Evolutionary conservation across 2,113 vertebrate species (phyloP).

Genomic region (Lophius piscatorius): DNA sequence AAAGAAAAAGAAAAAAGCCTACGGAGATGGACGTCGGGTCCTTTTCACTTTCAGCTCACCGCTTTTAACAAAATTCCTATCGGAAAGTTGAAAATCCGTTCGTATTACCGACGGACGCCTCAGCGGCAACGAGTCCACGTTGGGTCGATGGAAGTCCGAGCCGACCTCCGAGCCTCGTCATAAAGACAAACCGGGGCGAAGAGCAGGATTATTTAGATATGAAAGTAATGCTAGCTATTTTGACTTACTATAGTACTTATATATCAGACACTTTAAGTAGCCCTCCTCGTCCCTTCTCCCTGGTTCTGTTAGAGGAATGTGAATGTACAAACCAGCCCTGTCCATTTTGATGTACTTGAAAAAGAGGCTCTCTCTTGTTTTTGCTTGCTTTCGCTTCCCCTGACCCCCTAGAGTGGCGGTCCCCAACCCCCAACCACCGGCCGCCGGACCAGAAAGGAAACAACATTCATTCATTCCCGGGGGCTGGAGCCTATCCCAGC

Average conservation of each 20-base stretch:
- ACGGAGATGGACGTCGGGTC: conserved; percentile 28
- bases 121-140: conserved; percentile 30
- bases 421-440: neutral
- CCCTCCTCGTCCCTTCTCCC: conserved; percentile 54
- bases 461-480: too few relatives aligned
- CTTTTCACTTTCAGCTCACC: conserved; percentile 66
- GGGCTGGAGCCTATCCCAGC: too few relatives aligned
- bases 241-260: conserved; percentile 66
- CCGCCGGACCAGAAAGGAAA: too few relatives aligned
- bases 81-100: conserved; percentile 39
- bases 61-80: conserved; percentile 18
- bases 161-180: conserved; percentile 33
- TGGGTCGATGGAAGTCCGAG: conserved; percentile 50
- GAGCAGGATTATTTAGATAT: conserved; percentile 58
- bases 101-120: too few relatives aligned
- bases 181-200: conserved; percentile 32
- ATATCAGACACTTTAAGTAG: conserved; percentile 76
- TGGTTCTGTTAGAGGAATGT: conserved; percentile 74
- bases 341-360: conserved; percentile 76
- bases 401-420: neutral
- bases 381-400: conserved; percentile 4
- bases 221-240: conserved; percentile 74
- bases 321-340: conserved; percentile 76
- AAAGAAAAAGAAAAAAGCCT: conserved; percentile 19
- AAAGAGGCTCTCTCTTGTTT: conserved; percentile 38